Evolutionary conservation across 2,797 vertebrate species (phyloP).

Genomic region (Falco novaeseelandiae): DNA sequence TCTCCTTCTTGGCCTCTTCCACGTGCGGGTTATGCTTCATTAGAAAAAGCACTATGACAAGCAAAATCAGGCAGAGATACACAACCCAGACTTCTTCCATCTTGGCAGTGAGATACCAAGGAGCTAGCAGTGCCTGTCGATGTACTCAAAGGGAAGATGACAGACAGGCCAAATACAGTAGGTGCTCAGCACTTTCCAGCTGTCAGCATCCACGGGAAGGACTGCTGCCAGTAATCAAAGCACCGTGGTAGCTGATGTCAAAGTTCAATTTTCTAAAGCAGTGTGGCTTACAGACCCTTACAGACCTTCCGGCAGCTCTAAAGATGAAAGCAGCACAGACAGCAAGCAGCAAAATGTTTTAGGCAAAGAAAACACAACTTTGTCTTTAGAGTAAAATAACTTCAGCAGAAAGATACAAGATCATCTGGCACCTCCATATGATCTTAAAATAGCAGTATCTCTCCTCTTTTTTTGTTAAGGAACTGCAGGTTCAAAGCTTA

Average conservation of each 20-base stretch:
- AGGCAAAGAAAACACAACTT: background rate
- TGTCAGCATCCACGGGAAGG: background rate
- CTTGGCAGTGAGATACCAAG: background rate
- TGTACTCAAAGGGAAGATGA: background rate
- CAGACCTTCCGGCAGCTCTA: background rate
- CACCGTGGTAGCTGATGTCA: background rate
- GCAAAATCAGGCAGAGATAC: slow-evolving; percentile 52
- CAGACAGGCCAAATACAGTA: background rate
- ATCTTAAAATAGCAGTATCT: background rate
- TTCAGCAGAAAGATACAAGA: background rate
- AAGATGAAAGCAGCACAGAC: background rate
- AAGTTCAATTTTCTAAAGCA: background rate
- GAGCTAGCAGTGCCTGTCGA: background rate
- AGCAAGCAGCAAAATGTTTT: background rate
- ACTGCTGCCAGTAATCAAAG: background rate
- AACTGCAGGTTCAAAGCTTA: background rate
- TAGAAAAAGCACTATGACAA: slow-evolving; percentile 1
- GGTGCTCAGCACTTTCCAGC: background rate
- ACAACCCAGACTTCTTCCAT: slow-evolving; percentile 69
- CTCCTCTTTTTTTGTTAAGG: background rate
- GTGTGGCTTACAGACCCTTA: background rate
- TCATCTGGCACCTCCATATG: background rate
- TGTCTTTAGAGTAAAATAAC: background rate
- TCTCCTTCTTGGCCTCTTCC: slow-evolving; percentile 35
- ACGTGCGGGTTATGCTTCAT: slow-evolving; percentile 16